Evolutionary conservation across 2,113 vertebrate genomes (phyloP), one percentile per base, ranked within the genome.

Genomic region (Periophthalmus modestus): DNA sequence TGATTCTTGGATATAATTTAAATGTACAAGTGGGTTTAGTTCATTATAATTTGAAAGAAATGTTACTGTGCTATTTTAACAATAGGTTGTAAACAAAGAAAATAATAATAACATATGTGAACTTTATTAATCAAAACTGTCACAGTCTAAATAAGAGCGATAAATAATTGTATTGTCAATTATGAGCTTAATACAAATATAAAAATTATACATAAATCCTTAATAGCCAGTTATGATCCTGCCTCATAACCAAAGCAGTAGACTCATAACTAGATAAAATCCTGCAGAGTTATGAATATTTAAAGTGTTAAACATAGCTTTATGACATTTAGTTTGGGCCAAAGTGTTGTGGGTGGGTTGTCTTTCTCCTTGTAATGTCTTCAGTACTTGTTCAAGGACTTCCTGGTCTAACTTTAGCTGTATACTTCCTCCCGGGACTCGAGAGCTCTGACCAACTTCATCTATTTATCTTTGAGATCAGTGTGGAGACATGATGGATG

Each of bases 401-500:
- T 65, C n/a, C 62, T 21, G 16, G 3, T 43, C 62, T 39, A 65
- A 43, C 62, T 65, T 39, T 65, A 65, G 62, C 16, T 43, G 6
- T 2, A n/a, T 28, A 19, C 18, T 43, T 65, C 33, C 34, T 65
- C 34, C 43, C 11, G 19, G 18, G 62, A 11, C 52, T 21, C 19
- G 19, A 55, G 62, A 65, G 62, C 62, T 43, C 18, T 43, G 62
- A 21, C 62, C 34, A 65, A n/a, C 62, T 65, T 43, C 19, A 21
- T 65, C 62, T 65, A 65, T 65, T 65, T 65, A 65, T 65, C 33
- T 65, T 65, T 65, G 34, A 68, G 65, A 65, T 84, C 50, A 67
- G 39, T 69, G 70, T 75, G 68, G 63, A 54, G 36, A 23, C 52
- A 78, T 73, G 69, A 78, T 65, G 61, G 72, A 71, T 15, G 72